Base-by-base conservation (phyloP, 2,113 vertebrate species). In the Sturnus vulgaris region DNA sequence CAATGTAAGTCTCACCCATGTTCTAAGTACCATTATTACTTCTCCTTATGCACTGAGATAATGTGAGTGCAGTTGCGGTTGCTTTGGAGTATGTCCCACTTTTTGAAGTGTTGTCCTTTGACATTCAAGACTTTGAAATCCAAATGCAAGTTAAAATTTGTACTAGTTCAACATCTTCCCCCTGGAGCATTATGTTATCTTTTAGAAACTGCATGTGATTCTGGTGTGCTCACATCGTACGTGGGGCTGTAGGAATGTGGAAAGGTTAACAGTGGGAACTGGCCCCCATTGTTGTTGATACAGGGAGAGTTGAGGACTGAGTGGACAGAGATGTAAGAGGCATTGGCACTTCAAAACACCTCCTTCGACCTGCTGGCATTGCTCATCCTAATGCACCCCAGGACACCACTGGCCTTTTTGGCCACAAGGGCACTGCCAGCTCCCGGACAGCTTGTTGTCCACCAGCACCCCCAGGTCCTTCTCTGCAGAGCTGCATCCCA, bases 231-330 rank as follows among this genome's bases (percentile, higher is more conserved):
- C 1, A 0, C 11, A 7, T 93, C 23, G 11, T 49, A 9, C 9
- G 7, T 0, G 0, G 42, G 60, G 22, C 72, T 69, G 0, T 63
- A 14, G 47, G 61, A 66, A 33, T 1, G 0, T 47, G 35, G 56
- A 64, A 59, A 13, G 66, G 27, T 47, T 52, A 39, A 11, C 39
- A 46, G 27, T 63, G 82, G 79, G 80, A 88, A 60, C 19, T 56
- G 86, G 44, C 37, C 49, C 68, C n/a, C 1, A 1, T 47, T 14
- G 2, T 63, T 37, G 8, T 55, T 79, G 52, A n/a, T 52, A 35
- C 5, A 44, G 35, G 12, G 42, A 82, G 28, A 66, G 14, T 0
- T 71, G 60, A 23, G 40, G 30, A 50, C 75, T 70, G 63, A 27
- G 18, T 76, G 30, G 14, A 24, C 61, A 76, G 65, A 39, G 39